phyloP scores from a whole-genome alignment of 2,888 invertebrate species.

The Uropetala carovei region DNA sequence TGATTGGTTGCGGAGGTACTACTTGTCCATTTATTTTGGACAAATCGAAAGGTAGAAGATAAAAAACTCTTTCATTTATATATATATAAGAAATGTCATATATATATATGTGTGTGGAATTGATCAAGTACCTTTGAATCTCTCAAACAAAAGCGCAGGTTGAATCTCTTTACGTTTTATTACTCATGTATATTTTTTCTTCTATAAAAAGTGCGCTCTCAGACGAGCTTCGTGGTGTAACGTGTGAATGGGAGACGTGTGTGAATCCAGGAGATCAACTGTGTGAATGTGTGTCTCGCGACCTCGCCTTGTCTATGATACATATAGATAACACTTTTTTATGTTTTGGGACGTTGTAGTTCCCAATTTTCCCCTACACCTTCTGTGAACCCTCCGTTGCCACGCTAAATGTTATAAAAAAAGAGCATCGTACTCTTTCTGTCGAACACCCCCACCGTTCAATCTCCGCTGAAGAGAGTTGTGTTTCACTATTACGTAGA shows the following conservation, averaged over 20 bases:
- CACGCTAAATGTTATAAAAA: slow-evolving; percentile 4
- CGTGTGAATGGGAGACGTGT: not conserved
- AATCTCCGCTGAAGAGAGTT: not conserved
- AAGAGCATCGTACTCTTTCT: not conserved
- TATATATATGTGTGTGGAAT: slow-evolving; percentile 3
- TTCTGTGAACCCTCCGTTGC: slow-evolving; percentile 55
- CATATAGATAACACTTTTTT: slow-evolving; percentile 62
- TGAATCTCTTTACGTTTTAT: slow-evolving; percentile 54
- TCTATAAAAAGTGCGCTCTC: slow-evolving; percentile 54
- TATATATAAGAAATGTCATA: slow-evolving; percentile 22
- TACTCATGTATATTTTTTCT: slow-evolving; percentile 60
- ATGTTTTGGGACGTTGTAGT: slow-evolving; percentile 59
- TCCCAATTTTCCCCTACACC: slow-evolving; percentile 45
- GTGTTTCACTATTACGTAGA: not conserved
- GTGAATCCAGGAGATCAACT: not conserved
- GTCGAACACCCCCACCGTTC: not conserved
- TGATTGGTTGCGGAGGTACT: slow-evolving; percentile 51
- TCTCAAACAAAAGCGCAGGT: slow-evolving; percentile 36
- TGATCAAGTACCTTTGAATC: slow-evolving; percentile 53
- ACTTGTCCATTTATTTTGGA: slow-evolving; percentile 34
- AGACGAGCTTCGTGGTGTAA: slow-evolving; percentile 50
- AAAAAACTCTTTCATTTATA: slow-evolving; percentile 13
- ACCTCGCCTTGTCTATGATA: slow-evolving; percentile 64
- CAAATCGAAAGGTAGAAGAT: not conserved
- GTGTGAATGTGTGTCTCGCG: slow-evolving; percentile 51